Evolutionary conservation across 2,888 invertebrate genomes (phyloP), one percentile per base, ranked within the genome.

Genomic region (Conistra vaccinii): DNA sequence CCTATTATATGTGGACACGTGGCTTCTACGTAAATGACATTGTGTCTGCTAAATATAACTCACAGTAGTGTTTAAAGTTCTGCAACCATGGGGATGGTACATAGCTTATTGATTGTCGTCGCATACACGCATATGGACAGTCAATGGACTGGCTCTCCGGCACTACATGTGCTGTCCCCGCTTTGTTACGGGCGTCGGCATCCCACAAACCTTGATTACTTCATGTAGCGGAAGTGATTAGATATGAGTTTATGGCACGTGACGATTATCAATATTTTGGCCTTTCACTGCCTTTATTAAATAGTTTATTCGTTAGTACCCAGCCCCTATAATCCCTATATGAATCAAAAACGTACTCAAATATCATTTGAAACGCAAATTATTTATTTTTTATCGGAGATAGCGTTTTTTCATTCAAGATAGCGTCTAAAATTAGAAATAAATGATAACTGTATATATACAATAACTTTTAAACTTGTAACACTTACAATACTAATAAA

Each of bases 41-140:
- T 69, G 81, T 77, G 48, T 62, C 61, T 23, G 66, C 26, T 69
- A 68, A 48, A 68, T 63, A 67, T 78, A 66, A 48, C 66, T 61
- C 58, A 45, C 23, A 42, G 57, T 57, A 65, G n/a, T 70, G 57
- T 74, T 62, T 17, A 12, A 74, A 61, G 70, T 73, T 20, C 35
- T 39, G 62, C 48, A 53, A 53, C 63, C 60, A 65, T 71, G 60
- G 57, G 51, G 51, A 39, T 51, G 57, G 58, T 32, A 45, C 65
- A 42, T 32, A 17, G 51, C 20, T 73, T 78, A 74, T 78, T 69
- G 73, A 73, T 53, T 60, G 57, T 26, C 29, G 23, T 62, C 55
- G 32, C 39, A 71, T 35, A 62, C 20, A 62, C n/a, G 60, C 45
- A 55, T 62, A 51, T n/a, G 35, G 7, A 48, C 60, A 55, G 48